A percentile compares a stretch with the other conserved stretches of the same genome.
Conservation (phyloP, 2,113 vertebrate genomes). For the Oncorhynchus masou region DNA sequence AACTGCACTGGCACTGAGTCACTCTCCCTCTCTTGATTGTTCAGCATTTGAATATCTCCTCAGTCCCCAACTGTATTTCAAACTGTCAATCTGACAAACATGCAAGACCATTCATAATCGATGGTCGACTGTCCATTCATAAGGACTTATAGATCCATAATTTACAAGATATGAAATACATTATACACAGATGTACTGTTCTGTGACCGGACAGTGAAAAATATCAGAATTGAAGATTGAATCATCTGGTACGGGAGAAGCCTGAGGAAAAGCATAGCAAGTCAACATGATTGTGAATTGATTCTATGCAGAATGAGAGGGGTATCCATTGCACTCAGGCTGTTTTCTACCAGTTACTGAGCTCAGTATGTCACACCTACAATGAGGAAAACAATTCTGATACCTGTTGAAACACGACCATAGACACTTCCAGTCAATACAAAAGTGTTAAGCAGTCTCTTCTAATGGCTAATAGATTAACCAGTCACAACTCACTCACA, state of each 20-base stretch:
- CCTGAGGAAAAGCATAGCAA: background rate
- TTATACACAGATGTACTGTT: too few relatives aligned
- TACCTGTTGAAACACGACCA: constrained; percentile 25
- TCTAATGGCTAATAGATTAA: constrained; percentile 52
- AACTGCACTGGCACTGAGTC: too few relatives aligned
- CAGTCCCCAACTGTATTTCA: too few relatives aligned
- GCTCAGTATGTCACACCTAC: constrained; percentile 6
- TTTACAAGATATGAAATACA: too few relatives aligned
- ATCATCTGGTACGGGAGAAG: background rate
- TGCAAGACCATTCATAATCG: too few relatives aligned
- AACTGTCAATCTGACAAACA: too few relatives aligned
- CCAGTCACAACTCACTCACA: constrained; percentile 15
- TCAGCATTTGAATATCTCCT: too few relatives aligned
- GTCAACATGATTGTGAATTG: background rate
- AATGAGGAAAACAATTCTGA: constrained; percentile 10
- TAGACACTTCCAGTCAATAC: constrained; percentile 36
- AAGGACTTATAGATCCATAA: too few relatives aligned
- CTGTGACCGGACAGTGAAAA: too few relatives aligned
- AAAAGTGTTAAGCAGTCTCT: constrained; percentile 32
- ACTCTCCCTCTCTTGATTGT: too few relatives aligned
- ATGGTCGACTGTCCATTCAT: too few relatives aligned
- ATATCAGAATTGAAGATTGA: too few relatives aligned
- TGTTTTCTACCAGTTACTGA: background rate
- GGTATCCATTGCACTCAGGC: background rate
- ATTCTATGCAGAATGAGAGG: background rate